A percentile compares a stretch with the other conserved stretches of the same genome.
Evolutionary conservation across 2,888 invertebrate genomes (phyloP).

Genomic region (Rotaria socialis): DNA sequence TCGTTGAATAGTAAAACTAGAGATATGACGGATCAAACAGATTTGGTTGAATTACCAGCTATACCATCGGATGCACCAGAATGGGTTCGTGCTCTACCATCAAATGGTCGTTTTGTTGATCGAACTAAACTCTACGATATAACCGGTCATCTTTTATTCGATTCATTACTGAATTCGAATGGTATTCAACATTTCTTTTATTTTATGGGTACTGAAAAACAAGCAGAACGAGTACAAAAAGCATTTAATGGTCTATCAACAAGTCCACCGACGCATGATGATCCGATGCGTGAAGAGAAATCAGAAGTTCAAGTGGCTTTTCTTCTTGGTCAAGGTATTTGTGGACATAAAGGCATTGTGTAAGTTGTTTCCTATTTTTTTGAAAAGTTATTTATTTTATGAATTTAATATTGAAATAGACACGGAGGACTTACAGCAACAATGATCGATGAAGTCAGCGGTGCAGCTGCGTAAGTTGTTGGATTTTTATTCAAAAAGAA

Average conservation of each 20-base stretch:
- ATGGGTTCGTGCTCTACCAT: conserved; percentile 4
- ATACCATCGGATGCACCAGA: background rate
- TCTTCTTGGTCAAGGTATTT: background rate
- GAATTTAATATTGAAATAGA: background rate
- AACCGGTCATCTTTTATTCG: conserved; percentile 24
- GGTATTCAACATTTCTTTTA: conserved; percentile 26
- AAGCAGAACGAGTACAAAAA: background rate
- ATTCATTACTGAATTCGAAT: conserved; percentile 9
- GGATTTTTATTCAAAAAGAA: background rate
- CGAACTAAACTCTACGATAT: conserved; percentile 28
- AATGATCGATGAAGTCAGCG: background rate
- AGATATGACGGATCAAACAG: background rate
- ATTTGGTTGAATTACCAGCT: conserved; percentile 2
- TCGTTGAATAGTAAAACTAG: no score
- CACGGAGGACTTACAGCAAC: conserved; percentile 29
- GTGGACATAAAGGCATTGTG: conserved; percentile 30
- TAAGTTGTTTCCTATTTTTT: background rate
- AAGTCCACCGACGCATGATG: background rate
- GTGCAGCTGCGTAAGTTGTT: conserved; percentile 3
- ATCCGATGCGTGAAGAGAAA: background rate
- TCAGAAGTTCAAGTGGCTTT: background rate
- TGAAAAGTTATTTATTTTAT: no score
- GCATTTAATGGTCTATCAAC: background rate
- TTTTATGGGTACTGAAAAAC: conserved; percentile 27
- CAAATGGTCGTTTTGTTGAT: conserved; percentile 13